Base-by-base conservation (phyloP, 1,140 invertebrate genomes). In the Maconellicoccus hirsutus region DNA sequence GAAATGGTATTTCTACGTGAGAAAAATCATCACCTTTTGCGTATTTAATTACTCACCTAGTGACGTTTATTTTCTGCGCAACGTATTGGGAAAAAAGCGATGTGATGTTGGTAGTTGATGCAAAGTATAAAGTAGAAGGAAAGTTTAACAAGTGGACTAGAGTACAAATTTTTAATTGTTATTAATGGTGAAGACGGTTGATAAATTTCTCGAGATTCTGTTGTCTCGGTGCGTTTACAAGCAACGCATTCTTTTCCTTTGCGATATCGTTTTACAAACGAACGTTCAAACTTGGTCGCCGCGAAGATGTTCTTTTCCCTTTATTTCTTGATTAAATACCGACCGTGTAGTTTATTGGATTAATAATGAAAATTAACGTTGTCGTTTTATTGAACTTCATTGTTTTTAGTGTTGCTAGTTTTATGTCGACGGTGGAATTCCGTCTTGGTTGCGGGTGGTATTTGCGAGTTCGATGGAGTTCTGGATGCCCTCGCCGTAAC, bases 321-420 rank as follows among this genome's bases (percentile, higher is more conserved):
- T 33, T 12, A 33, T 33, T 33, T 33, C 16, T 52, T 52, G 42
- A 52, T 52, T 52, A 16, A 52, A 52, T 52, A 52, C 42, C 42
- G n/a, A 16, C 42, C n/a, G 42, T 2, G 6, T 16, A 52, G 4
- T 52, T 52, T 52, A 52, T 52, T 52, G 42, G 42, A 52, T 52
- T 52, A 52, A 52, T 52, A 52, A 52, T 52, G 42, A 52, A 52
- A 52, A 52, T 52, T 52, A 52, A 52, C 42, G 16, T 4, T 16
- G 42, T 52, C 42, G 29, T 52, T 52, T 52, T 52, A 52, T 52
- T 52, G 42, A 52, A 52, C 6, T 52, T 52, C 42, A 52, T 52
- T 52, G 42, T 52, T 52, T 3, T 33, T 33, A 12, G 29, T 33
- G 29, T 33, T 33, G n/a, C n/a, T n/a, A n/a, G n/a, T n/a, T n/a